Evolutionary conservation across 2,888 invertebrate species (phyloP), one percentile per base, ranked within the genome.

Genomic region (Psococerastis gibbosa): DNA sequence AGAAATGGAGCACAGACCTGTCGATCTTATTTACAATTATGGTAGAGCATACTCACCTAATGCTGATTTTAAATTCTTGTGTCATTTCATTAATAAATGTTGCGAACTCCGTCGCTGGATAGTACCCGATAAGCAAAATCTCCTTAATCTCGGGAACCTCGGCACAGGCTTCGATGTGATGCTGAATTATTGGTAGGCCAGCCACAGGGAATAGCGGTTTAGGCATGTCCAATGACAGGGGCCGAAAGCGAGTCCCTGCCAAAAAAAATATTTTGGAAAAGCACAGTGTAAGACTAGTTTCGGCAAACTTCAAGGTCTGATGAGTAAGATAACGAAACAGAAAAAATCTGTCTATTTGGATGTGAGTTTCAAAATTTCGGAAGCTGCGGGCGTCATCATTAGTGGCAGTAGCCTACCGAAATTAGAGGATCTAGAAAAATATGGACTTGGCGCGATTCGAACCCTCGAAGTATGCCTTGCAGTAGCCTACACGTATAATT

Each of bases 161-260:
- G 22, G 71, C 70, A 56, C 94, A 92, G 38, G 95, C 91, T 62
- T 94, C 91, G 43, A 98, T 91, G 56, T 95, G 92, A 59, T 98
- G 97, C 57, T 97, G 92, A 47, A 98, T 87, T 48, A 97, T 71
- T 0, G 97, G 95, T 32, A 88, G 65, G 1, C 98, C 98, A 42
- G 94, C 98, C 11, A 98, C 82, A 0, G 95, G 95, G 61, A 98
- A 98, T 13, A 98, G 61, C 0, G 97, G 97, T 61, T 98, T 98
- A 0, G 98, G 95, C n/a, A 85, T 78, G 58, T 97, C 95, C 47
- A 98, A 65, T 0, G 95, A 95, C 2, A 98, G 66, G 0, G 98
- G 98, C 1, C 98, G 78, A 62, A 98, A 98, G 44, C 97, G 71
- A 6, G 97, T 98, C 1, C 97, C 97, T 94, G 59, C 32, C 49